Conservation (phyloP, 2,113 vertebrate genomes). For the Erythrocebus patas region DNA sequence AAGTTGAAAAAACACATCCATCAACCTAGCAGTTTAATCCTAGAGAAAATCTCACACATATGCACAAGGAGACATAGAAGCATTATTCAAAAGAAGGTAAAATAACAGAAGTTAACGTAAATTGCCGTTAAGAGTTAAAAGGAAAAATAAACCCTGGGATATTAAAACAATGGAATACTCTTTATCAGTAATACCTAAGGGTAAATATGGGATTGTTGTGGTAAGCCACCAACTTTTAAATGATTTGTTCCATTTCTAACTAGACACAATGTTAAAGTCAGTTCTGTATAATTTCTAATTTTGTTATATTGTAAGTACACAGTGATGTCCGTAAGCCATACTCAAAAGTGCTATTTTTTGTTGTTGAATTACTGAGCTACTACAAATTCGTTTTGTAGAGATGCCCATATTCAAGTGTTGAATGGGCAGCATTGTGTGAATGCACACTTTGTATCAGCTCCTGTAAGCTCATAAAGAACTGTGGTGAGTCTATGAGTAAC, state of each 20-base stretch:
- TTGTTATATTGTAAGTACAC: neutral
- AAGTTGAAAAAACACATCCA: neutral
- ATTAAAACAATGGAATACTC: neutral
- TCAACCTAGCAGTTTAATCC: neutral
- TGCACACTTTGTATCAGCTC: neutral
- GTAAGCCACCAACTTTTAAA: neutral
- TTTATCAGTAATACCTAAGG: neutral
- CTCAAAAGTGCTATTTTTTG: neutral
- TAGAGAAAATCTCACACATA: neutral
- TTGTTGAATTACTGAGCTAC: neutral
- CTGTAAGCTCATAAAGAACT: neutral
- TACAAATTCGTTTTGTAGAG: neutral
- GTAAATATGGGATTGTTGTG: neutral
- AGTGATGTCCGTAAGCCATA: neutral
- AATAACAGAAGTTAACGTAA: neutral
- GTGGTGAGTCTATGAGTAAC: neutral
- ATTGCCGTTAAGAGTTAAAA: neutral
- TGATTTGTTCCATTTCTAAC: neutral
- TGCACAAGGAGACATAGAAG: neutral
- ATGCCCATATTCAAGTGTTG: neutral
- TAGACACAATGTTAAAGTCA: neutral
- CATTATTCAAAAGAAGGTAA: neutral
- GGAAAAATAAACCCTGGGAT: neutral
- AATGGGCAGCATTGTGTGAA: conserved; percentile 30
- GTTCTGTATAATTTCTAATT: neutral